Evolutionary conservation across 2,888 invertebrate genomes (phyloP).

Genomic region (Oegoconia quadripuncta): DNA sequence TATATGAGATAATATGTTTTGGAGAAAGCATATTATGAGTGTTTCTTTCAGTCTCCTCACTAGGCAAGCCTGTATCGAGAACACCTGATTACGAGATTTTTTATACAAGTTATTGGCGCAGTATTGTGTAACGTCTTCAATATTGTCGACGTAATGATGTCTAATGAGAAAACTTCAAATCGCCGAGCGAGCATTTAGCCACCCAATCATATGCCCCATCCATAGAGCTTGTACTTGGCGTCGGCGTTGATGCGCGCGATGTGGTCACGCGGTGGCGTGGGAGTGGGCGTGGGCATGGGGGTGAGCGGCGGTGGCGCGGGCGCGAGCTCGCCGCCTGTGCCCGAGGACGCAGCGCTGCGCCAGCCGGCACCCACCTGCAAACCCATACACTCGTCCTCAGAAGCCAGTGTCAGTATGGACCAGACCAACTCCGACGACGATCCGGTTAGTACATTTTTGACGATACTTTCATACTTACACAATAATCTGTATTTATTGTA

Average conservation of each 20-base stretch:
- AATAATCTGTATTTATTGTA: no score
- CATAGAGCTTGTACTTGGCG: slow-evolving; percentile 91
- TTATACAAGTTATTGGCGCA: no score
- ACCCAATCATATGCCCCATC: not conserved
- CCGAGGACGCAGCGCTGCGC: slow-evolving; percentile 65
- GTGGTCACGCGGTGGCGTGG: slow-evolving; percentile 86
- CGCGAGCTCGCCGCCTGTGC: slow-evolving; percentile 49
- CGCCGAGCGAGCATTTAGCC: no score
- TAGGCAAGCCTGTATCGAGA: no score
- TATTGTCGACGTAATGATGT: no score
- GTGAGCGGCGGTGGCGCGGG: slow-evolving; percentile 56
- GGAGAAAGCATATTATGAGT: no score
- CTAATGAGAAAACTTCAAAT: no score
- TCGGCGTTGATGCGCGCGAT: slow-evolving; percentile 94
- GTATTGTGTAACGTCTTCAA: no score
- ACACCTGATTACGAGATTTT: no score
- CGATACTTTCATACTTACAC: no score
- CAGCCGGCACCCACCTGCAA: slow-evolving; percentile 71
- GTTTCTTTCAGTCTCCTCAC: no score
- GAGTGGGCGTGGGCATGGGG: slow-evolving; percentile 35
- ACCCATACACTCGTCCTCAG: slow-evolving; percentile 82
- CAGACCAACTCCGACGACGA: slow-evolving; percentile 90
- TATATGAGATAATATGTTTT: no score
- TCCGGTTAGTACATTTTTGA: slow-evolving; percentile 61
- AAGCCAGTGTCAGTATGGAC: slow-evolving; percentile 89